These are phyloP conservation scores for Sialis fuliginosa DNA, from an alignment of 2,888 invertebrate genomes.

Conservation along the genomic window DNA sequence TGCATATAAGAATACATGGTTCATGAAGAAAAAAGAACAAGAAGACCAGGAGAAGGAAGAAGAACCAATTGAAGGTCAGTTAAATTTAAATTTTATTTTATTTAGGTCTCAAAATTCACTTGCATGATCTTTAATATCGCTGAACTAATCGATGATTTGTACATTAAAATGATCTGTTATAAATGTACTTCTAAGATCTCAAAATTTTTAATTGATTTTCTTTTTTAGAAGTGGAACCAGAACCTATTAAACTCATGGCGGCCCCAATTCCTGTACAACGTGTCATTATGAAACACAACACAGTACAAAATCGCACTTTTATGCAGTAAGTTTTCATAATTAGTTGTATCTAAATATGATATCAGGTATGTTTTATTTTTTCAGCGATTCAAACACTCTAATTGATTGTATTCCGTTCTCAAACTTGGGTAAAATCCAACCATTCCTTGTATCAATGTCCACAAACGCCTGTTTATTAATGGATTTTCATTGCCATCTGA, in stretches of 20 bases:
- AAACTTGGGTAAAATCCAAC: constrained; percentile 77
- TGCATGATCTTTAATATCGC: too few relatives aligned
- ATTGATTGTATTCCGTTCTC: constrained; percentile 81
- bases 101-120: background rate
- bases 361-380: constrained; percentile 16
- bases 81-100: background rate
- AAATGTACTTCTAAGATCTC: too few relatives aligned
- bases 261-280: constrained; percentile 42
- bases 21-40: constrained; percentile 39
- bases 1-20: constrained; percentile 73
- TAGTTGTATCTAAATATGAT: background rate
- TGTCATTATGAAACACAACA: constrained; percentile 56
- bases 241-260: constrained; percentile 24
- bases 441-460: constrained; percentile 73
- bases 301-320: constrained; percentile 54
- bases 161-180: too few relatives aligned
- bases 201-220: too few relatives aligned
- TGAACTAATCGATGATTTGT: too few relatives aligned
- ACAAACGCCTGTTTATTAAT: constrained; percentile 75
- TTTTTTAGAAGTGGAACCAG: constrained; percentile 34
- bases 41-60: constrained; percentile 16
- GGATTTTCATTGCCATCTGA: constrained; percentile 87
- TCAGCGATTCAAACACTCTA: constrained; percentile 74
- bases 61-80: constrained; percentile 11
- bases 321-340: constrained; percentile 44